Evolutionary conservation across 2,797 vertebrate species (phyloP).

Genomic region (Petrocephalus sullivani): DNA sequence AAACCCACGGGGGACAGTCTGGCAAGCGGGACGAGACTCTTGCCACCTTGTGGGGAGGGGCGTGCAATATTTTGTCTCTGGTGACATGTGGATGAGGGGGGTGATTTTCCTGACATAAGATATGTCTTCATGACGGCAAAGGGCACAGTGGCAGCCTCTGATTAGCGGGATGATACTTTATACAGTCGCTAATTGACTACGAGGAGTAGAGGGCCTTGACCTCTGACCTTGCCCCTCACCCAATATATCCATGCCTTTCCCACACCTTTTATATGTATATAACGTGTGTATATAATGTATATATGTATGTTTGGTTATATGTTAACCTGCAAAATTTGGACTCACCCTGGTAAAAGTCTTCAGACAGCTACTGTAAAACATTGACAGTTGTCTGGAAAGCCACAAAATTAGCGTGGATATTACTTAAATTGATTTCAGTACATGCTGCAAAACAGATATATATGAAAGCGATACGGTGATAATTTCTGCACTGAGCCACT

Average conservation of each 20-base stretch:
- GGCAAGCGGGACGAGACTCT: neutral
- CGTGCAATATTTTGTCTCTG: neutral
- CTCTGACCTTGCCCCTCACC: neutral
- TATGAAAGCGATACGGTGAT: neutral
- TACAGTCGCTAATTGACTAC: neutral
- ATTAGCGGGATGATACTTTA: neutral
- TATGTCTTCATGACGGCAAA: slow-evolving; percentile 3
- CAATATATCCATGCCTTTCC: neutral
- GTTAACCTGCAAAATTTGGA: neutral
- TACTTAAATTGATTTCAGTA: neutral
- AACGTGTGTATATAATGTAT: neutral
- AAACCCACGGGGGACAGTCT: neutral
- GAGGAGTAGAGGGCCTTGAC: neutral
- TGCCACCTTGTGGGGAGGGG: neutral
- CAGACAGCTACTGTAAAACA: neutral
- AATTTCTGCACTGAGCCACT: neutral
- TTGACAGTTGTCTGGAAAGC: neutral
- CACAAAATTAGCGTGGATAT: neutral
- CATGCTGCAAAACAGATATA: neutral
- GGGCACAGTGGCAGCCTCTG: neutral
- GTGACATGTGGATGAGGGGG: neutral
- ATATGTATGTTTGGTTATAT: neutral
- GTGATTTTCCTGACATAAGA: neutral
- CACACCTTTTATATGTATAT: neutral
- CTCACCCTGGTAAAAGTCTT: neutral